Conservation (phyloP, 64 coral and sea anemone species). For the Cladopsammia gracilis region DNA sequence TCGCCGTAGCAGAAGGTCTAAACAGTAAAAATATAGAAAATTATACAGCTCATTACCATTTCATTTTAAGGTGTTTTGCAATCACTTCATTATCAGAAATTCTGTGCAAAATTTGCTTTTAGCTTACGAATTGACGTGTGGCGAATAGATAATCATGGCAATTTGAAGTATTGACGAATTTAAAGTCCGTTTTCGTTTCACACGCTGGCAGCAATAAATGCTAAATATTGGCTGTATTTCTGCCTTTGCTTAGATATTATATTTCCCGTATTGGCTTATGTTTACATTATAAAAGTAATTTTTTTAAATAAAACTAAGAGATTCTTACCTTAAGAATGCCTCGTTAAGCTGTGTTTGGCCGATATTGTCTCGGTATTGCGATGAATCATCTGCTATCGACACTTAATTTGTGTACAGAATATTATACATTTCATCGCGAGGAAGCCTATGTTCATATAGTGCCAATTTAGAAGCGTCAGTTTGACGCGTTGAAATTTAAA, state of each 20-base stretch:
- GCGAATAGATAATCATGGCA: not conserved
- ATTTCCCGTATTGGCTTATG: not conserved
- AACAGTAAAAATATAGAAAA: not conserved
- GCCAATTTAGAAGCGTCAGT: not conserved
- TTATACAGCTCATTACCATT: slow-evolving; percentile 6
- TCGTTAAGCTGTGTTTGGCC: not conserved
- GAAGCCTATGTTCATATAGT: not conserved
- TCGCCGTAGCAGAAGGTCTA: not conserved
- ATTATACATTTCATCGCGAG: not conserved
- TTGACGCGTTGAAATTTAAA: not conserved
- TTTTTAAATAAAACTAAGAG: not conserved
- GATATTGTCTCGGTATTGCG: not conserved
- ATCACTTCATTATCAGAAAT: slow-evolving; percentile 16
- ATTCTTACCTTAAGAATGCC: not conserved
- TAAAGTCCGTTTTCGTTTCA: not conserved
- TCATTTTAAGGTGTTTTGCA: not conserved
- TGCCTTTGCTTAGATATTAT: not conserved
- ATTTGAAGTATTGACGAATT: not conserved
- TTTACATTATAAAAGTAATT: not conserved
- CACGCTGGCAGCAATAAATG: not conserved
- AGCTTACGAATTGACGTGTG: slow-evolving; percentile 1
- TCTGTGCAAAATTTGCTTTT: slow-evolving; percentile 28
- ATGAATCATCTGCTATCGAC: slow-evolving; percentile 16
- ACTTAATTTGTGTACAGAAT: not conserved
- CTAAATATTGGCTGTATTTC: not conserved